Conservation (phyloP, 2,888 invertebrate species). For the Ptilodon capucinus region DNA sequence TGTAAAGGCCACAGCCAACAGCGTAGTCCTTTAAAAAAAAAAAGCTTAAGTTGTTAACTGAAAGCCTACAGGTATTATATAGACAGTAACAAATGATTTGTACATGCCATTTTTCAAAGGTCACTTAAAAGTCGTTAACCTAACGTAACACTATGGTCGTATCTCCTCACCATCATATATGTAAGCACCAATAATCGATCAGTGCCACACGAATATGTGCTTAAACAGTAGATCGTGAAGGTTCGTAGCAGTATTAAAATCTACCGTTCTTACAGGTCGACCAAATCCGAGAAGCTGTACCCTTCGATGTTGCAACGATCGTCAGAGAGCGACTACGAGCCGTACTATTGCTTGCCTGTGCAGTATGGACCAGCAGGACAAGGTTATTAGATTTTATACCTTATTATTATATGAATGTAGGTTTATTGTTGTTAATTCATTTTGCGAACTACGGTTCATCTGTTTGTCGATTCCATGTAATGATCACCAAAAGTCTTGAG, state of each 20-base stretch:
- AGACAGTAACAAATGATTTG: no score
- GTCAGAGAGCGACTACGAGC: conserved; percentile 92
- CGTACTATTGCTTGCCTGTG: conserved; percentile 93
- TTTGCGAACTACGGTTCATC: no score
- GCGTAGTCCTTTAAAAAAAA: no score
- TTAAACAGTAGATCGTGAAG: not conserved
- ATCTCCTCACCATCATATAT: conserved; percentile 6
- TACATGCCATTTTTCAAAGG: no score
- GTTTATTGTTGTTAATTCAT: no score
- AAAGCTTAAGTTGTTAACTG: no score
- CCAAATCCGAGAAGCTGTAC: conserved; percentile 97
- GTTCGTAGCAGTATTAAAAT: conserved; percentile 5
- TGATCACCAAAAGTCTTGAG: no score
- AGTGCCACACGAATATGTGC: conserved; percentile 10
- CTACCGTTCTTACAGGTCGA: conserved; percentile 85
- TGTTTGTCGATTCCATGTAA: no score
- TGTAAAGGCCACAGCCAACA: no score
- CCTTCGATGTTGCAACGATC: conserved; percentile 94
- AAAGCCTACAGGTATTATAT: no score
- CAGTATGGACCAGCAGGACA: conserved; percentile 83
- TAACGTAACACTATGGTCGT: conserved; percentile 13
- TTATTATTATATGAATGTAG: no score
- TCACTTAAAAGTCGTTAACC: no score
- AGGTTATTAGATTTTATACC: conserved; percentile 65
- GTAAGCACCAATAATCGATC: conserved; percentile 10